Conservation (phyloP, 1,140 invertebrate species). For the Druon quercuslanigerum region DNA sequence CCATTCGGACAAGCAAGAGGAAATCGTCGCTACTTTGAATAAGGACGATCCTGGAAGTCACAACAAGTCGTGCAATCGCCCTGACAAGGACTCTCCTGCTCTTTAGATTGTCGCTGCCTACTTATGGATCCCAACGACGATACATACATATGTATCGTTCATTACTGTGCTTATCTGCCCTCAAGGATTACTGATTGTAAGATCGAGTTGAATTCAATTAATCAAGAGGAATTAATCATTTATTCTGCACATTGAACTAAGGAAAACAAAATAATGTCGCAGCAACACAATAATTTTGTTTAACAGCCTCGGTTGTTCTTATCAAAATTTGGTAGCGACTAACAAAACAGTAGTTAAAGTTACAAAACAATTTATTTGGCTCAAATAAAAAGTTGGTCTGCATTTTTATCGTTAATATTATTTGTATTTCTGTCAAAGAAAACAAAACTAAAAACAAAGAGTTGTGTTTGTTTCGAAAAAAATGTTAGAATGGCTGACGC, state of each 20-base stretch:
- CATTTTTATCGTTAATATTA: no score
- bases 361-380: no score
- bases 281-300: no score
- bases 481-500: no score
- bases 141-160: constrained; percentile 48
- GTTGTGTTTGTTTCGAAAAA: no score
- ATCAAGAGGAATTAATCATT: constrained; percentile 19
- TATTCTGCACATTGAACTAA: background rate
- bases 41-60: constrained; percentile 35
- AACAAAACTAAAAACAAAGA: no score
- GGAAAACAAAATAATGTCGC: no score
- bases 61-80: background rate
- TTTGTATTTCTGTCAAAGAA: no score
- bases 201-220: background rate
- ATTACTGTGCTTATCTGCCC: constrained; percentile 42
- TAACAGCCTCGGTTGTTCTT: no score
- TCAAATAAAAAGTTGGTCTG: background rate
- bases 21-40: constrained; percentile 56
- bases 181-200: background rate
- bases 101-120: constrained; percentile 3
- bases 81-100: constrained; percentile 40
- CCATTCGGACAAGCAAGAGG: constrained; percentile 52
- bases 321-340: no score
- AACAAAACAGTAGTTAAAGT: no score
- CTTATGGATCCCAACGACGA: constrained; percentile 45